Base-by-base conservation (phyloP, 2,888 invertebrate genomes). In the Cryptocephalus moraei region DNA sequence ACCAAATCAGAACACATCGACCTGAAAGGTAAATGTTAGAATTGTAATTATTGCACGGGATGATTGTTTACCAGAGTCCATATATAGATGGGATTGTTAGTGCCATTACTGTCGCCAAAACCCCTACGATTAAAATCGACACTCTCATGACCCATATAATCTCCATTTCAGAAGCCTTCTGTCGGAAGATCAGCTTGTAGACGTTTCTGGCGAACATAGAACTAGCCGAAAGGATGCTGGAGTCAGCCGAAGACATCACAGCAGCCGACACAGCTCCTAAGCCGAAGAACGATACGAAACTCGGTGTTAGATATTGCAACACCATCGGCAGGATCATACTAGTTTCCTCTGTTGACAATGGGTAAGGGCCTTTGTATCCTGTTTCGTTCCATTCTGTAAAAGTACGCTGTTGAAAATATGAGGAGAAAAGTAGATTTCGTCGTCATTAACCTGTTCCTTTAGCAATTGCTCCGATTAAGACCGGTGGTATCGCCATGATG, bases 151-250 rank as follows among this genome's bases (percentile, higher is more conserved):
- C 90, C 89, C 90, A 90, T 64, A 90, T 89, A 62, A 99, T 93
- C 77, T 97, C 97, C 82, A 87, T 89, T 75, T 97, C 97, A 32
- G 94, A 94, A 34, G 96, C 96, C 69, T 86, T 84, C 73, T 94
- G 94, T 48, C 97, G 78, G 75, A 99, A 93, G 67, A 97, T 92
- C 70, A 94, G 80, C 75, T 91, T 94, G 80, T 97, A 97, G 58
- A 99, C 91, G 72, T 99, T 99, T 68, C 96, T 82, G 52, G 97
- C 96, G 68, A 99, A 99, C 97, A 99, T 97, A 32, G 96, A 94
- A 58, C 93, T 92, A 3, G 97, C 97, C 14, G 96, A 95, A 13
- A 99, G 79, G 44, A 99, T 93, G 58, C 96, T 96, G 45, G 97
- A 97, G 73, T 99, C 97, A 0, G 97, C 97, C 1, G 96, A 96